These are phyloP conservation scores for Adineta ricciae DNA, from an alignment of 2,888 invertebrate genomes.

Conservation along the genomic window DNA sequence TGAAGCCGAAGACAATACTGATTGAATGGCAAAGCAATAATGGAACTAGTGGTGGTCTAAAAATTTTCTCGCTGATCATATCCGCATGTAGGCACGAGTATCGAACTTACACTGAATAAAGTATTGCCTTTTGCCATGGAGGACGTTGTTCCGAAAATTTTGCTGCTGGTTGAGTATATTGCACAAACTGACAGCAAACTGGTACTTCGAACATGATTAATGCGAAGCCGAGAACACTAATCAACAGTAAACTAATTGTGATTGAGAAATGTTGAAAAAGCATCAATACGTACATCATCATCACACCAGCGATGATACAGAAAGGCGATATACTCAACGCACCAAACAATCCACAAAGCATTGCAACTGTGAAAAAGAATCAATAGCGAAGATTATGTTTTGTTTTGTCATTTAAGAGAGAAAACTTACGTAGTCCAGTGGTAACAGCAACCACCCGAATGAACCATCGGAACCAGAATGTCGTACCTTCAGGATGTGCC, in stretches of 20 bases:
- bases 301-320: neutral
- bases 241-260: conserved; percentile 54
- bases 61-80: no score
- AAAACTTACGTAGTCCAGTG: neutral
- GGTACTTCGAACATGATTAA: conserved; percentile 84
- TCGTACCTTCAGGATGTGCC: neutral
- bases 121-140: conserved; percentile 75
- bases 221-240: conserved; percentile 70
- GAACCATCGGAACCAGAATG: conserved; percentile 13
- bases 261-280: neutral
- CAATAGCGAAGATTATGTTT: neutral
- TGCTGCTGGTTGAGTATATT: conserved; percentile 76
- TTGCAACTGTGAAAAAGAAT: neutral
- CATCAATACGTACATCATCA: neutral
- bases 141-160: conserved; percentile 70
- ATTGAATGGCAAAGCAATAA: conserved; percentile 67
- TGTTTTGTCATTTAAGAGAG: neutral
- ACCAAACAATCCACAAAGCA: neutral
- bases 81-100: no score
- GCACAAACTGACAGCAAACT: conserved; percentile 89
- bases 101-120: conserved; percentile 74
- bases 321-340: neutral
- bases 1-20: conserved; percentile 72
- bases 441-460: neutral
- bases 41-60: conserved; percentile 68